Evolutionary conservation across 2,797 vertebrate species (phyloP), one percentile per base, ranked within the genome.

Genomic region (Anabas testudineus): DNA sequence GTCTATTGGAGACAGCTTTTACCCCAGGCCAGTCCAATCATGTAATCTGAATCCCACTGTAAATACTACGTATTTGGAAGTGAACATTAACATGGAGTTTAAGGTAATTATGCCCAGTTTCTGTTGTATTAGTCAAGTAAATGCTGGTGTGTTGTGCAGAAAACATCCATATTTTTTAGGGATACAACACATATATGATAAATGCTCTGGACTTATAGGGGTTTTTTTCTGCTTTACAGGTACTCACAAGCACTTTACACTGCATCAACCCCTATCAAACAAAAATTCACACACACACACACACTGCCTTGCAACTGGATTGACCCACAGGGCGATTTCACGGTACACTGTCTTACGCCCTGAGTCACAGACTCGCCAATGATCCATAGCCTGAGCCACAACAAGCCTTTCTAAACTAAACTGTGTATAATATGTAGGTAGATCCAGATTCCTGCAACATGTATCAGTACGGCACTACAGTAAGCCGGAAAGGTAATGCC

Each of bases 11-110:
- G 12, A 43, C n/a, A 52, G 12, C 5, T 37, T 46, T 62, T 30
- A 18, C 15, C 21, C 10, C 43, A 53, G 4, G 52, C 14, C 34
- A 36, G 30, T 32, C 18, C 30, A 42, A 16, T 39, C 34, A 41
- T 51, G 39, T 14, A 16, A 55, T 47, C 36, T 12, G 18, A 80
- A 15, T 24, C 3, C 60, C n/a, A n/a, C n/a, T n/a, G n/a, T n/a
- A n/a, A n/a, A n/a, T 36, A 63, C 3, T 15, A 34, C 54, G 24
- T 18, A 32, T 32, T 51, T 58, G 10, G 14, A 66, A 21, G 13
- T 66, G 13, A 36, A 60, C 77, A 32, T 48, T 15, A 67, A 57
- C 54, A 5, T 45, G 3, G 30, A 67, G 21, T n/a, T 37, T 9
- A 21, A 13, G 16, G 47, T 43, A 19, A 49, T 22, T 49, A 26